phyloP scores from a whole-genome alignment of 2,113 vertebrate species.

The Orycteropus afer region DNA sequence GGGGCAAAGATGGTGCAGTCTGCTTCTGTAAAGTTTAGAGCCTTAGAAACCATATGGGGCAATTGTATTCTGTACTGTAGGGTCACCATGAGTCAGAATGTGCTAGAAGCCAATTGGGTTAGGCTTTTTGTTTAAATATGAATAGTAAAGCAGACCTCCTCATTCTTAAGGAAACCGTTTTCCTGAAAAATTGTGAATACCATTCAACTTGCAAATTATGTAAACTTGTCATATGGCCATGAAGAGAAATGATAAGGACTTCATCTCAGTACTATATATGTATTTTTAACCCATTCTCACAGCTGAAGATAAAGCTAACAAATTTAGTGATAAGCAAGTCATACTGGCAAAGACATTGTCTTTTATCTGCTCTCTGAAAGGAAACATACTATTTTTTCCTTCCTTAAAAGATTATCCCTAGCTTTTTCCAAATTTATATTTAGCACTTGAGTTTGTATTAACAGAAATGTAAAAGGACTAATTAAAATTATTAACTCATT shows the following conservation, averaged over 20 bases:
- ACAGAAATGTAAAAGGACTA: neutral
- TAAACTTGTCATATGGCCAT: neutral
- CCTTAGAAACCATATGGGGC: no score
- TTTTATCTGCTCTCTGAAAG: constrained; percentile 20
- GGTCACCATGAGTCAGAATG: no score
- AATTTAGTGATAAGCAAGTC: neutral
- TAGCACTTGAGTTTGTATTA: neutral
- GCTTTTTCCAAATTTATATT: constrained; percentile 33
- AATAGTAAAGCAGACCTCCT: constrained; percentile 26
- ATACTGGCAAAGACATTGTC: neutral
- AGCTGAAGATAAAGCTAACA: constrained; percentile 1
- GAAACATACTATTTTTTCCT: neutral
- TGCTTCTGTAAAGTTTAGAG: no score
- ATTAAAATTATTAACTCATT: constrained; percentile 9
- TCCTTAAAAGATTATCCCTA: neutral
- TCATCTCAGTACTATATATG: neutral
- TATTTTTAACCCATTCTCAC: neutral
- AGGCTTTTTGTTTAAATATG: constrained; percentile 15
- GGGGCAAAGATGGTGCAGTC: no score
- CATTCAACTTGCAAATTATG: constrained; percentile 51
- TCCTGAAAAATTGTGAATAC: constrained; percentile 55
- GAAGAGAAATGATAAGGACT: constrained; percentile 33
- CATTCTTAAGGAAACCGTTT: constrained; percentile 16
- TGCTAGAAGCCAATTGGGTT: no score
- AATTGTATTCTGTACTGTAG: no score